These are phyloP conservation scores for Venusia cambrica DNA, from an alignment of 2,888 invertebrate genomes.

Conservation along the genomic window DNA sequence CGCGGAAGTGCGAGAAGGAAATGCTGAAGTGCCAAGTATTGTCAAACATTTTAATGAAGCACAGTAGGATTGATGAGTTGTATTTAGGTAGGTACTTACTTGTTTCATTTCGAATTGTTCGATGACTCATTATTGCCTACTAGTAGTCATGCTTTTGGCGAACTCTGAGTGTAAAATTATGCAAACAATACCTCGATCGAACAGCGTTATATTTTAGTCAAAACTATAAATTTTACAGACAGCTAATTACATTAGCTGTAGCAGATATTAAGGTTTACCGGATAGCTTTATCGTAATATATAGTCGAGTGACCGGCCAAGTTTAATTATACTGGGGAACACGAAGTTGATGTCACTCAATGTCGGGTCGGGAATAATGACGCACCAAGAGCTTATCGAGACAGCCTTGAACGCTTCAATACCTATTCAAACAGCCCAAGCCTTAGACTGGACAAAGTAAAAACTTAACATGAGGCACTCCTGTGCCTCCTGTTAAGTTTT, in stretches of 20 bases:
- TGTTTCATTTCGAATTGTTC: not conserved
- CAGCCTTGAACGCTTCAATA: constrained; percentile 42
- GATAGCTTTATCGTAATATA: no score
- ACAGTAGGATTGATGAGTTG: not conserved
- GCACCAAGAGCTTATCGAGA: constrained; percentile 38
- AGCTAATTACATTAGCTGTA: no score
- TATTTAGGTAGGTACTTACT: no score
- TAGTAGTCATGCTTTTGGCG: constrained; percentile 3
- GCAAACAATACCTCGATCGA: constrained; percentile 22
- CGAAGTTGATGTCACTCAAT: constrained; percentile 10
- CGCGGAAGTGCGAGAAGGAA: constrained; percentile 13
- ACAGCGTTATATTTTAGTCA: constrained; percentile 22
- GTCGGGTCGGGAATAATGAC: constrained; percentile 40
- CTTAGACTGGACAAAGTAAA: constrained; percentile 22
- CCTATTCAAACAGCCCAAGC: constrained; percentile 37
- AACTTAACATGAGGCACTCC: constrained; percentile 20
- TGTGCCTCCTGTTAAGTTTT: constrained; percentile 9
- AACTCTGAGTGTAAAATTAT: constrained; percentile 9
- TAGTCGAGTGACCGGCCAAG: no score
- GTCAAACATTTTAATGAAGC: constrained; percentile 6
- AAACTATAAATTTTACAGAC: not conserved
- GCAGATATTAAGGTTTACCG: no score
- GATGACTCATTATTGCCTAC: constrained; percentile 12
- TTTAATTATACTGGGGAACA: constrained; percentile 1
- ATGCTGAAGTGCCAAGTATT: constrained; percentile 4